Evolutionary conservation across 2,113 vertebrate species (phyloP), one percentile per base, ranked within the genome.

Genomic region (Madoqua kirkii): DNA sequence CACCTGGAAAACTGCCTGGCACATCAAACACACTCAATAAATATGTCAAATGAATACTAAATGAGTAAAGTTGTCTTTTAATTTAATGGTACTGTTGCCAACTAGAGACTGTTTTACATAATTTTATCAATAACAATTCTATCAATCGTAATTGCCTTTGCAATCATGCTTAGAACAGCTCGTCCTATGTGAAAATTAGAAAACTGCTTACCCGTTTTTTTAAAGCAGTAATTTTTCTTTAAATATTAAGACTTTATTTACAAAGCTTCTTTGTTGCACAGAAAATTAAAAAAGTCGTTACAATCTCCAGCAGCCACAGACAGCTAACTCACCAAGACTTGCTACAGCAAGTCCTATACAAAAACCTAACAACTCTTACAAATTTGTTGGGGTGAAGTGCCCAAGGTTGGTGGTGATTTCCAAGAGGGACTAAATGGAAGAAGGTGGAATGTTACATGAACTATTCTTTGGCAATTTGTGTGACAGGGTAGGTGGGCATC

Each of bases 171-270:
- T 71, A 59, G n/a, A 97, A 96, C 9, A 89, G 29, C 33, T 92
- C 64, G 87, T 86, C 14, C 85, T 48, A 55, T 64, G 87, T n/a
- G 16, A 94, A 96, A 27, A 81, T 1, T 86, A 13, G 25, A 76
- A 96, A 81, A 87, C 14, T 25, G 33, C 86, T 90, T 17, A 83
- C 29, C 45, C 7, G 29, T 85, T 76, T 76, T 76, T 43, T 27
- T 76, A 43, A 76, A 27, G 36, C 71, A 74, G 40, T 43, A 27
- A 27, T 43, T 43, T 76, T 43, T 76, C 40, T 76, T 76, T 76
- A 99, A 99, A 99, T 99, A 99, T 99, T 99, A 99, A 99, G 99
- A 99, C 99, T 99, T 99, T 99, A 99, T 99, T 99, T 99, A 99
- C 99, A 99, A 99, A 99, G 99, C 98, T 99, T 98, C 93, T 95